phyloP scores from a whole-genome alignment of 2,113 vertebrate species.

The Physeter macrocephalus region DNA sequence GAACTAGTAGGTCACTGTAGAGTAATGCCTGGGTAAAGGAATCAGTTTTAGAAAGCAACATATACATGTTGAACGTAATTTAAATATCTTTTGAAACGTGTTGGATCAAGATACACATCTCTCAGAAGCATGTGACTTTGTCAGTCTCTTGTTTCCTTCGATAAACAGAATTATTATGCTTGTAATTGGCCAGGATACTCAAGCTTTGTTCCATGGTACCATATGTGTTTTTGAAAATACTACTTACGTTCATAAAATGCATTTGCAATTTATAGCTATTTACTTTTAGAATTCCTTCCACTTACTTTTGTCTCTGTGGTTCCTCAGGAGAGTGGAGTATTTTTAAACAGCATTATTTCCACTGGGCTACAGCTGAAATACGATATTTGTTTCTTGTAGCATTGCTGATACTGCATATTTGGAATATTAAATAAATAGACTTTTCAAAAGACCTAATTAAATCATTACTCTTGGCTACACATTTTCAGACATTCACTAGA shows the following conservation, averaged over 20 bases:
- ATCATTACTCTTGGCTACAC: conserved; percentile 1
- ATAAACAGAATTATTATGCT: neutral
- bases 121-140: neutral
- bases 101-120: neutral
- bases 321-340: neutral
- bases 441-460: conserved; percentile 14
- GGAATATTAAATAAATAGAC: conserved; percentile 26
- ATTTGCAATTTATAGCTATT: neutral
- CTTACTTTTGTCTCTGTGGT: neutral
- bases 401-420: neutral
- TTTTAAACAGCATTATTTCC: conserved; percentile 32
- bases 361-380: conserved; percentile 14
- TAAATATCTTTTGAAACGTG: conserved; percentile 23
- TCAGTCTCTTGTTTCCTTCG: neutral
- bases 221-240: conserved; percentile 36
- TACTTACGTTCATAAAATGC: neutral
- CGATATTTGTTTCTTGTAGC: neutral
- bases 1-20: neutral
- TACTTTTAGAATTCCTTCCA: neutral
- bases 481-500: neutral
- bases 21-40: neutral
- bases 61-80: neutral
- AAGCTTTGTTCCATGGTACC: neutral
- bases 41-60: neutral
- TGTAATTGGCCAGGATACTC: neutral